Percentiles rank a stretch among this genome's conserved stretches.
Evolutionary conservation across 2,888 invertebrate species (phyloP).

Genomic region (Eupithecia dodoneata): DNA sequence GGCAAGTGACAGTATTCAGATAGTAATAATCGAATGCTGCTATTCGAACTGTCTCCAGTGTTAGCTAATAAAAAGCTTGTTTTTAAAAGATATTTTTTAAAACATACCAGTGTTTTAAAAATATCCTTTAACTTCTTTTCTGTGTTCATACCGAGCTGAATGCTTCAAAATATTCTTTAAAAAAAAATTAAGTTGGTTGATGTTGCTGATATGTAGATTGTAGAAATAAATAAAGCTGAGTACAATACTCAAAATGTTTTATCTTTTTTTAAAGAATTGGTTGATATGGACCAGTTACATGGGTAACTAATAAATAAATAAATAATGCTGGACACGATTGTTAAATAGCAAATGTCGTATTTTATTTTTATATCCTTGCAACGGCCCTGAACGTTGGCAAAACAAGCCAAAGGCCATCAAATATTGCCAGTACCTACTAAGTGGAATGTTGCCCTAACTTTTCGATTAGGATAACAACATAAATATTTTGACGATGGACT

Average conservation of each 20-base stretch:
- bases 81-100: neutral
- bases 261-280: too few species aligned
- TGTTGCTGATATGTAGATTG: too few species aligned
- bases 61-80: neutral
- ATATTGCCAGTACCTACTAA: constrained; percentile 17
- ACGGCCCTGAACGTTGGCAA: constrained; percentile 21
- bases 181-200: too few species aligned
- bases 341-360: neutral
- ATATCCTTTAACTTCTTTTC: too few species aligned
- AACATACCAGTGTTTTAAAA: too few species aligned
- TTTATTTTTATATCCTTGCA: neutral
- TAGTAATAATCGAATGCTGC: neutral
- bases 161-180: neutral
- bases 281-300: too few species aligned
- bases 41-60: neutral
- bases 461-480: constrained; percentile 35
- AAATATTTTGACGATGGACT: constrained; percentile 25
- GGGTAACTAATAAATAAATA: neutral
- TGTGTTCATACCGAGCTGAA: neutral
- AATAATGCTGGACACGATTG: neutral
- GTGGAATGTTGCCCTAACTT: constrained; percentile 29
- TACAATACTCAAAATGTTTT: too few species aligned
- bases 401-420: constrained; percentile 32
- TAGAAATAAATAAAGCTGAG: too few species aligned
- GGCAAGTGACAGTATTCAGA: neutral